Conservation (phyloP, 2,113 vertebrate species). For the Helogale parvula region DNA sequence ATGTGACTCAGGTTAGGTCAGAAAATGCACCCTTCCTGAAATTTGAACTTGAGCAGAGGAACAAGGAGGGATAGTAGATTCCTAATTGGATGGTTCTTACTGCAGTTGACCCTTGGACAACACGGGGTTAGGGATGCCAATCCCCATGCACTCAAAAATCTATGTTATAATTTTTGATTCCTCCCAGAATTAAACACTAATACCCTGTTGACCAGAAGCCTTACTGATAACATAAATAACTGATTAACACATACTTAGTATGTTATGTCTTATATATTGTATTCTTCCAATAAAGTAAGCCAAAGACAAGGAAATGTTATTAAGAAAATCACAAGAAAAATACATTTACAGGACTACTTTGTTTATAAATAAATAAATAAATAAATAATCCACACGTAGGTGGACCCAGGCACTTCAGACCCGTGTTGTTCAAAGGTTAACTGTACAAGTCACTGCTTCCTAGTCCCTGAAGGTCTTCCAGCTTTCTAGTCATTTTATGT, state of each 20-base stretch:
- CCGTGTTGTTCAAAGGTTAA: not conserved
- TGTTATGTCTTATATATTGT: not conserved
- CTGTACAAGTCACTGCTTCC: not conserved
- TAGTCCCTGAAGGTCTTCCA: not conserved
- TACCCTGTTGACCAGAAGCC: not conserved
- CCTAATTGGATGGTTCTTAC: not conserved
- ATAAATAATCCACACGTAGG: not conserved
- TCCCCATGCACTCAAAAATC: not conserved
- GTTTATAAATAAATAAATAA: not conserved
- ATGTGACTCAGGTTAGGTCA: conserved; percentile 15
- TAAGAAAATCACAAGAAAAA: not conserved
- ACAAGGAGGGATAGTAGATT: not conserved
- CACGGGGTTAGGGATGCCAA: not conserved
- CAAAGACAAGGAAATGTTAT: not conserved
- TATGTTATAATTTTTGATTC: not conserved
- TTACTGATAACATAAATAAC: not conserved
- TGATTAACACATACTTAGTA: not conserved
- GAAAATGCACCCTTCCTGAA: not conserved
- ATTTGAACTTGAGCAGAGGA: not conserved
- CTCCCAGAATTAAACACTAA: not conserved
- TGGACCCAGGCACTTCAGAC: not conserved
- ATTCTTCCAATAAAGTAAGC: not conserved
- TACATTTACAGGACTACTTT: not conserved
- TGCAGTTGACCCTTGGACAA: not conserved
- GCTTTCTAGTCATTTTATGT: not conserved